Evolutionary conservation across 2,113 vertebrate species (phyloP), one percentile per base, ranked within the genome.

Genomic region (Beaufortia kweichowensis): DNA sequence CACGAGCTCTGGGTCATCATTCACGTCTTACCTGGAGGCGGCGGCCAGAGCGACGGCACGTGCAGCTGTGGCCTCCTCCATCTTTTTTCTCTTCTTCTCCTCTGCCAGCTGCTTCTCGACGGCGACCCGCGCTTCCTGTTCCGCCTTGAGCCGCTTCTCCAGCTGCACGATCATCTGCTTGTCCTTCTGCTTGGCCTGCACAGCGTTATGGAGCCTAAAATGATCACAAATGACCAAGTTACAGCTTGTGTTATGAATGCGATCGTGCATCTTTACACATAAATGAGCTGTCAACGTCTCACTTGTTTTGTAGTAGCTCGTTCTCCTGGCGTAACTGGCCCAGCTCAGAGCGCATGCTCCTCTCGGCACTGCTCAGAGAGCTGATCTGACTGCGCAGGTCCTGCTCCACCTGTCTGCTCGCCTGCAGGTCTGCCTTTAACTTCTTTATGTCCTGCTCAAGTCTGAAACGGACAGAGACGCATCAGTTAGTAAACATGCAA

Each of bases 401-500:
- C 87, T 99, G 97, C 82, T 98, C 97, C 3, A 95, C 91, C 89
- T 98, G 96, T 84, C 97, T 91, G 91, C 97, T 98, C 48, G 96
- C 95, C 86, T 98, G 96, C 83, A 99, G 92, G 89, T 99, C 97
- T 0, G 96, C 97, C 93, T 98, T 99, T 87, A 99, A 88, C 90
- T 98, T 98, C 89, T 98, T 98, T 55, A 99, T 94, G 55, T 99
- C 97, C 92, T 98, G 97, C 88, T 99, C 97, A 94, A 99, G 88
- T 92, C 97, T 99, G 48, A 10, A 6, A 65, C 29, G n/a, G n/a
- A 39, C 35, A 39, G 35, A 39, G n/a, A n/a, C n/a, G n/a, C n/a
- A n/a, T n/a, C n/a, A n/a, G n/a, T n/a, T n/a, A n/a, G 28, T 29
- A 39, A 3, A 53, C 17, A 61, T 35, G 43, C 21, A 74, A 10